Evolutionary conservation across 64 coral and sea anemone species (phyloP), one percentile per base, ranked within the genome.

Genomic region (Acropora tenuis): DNA sequence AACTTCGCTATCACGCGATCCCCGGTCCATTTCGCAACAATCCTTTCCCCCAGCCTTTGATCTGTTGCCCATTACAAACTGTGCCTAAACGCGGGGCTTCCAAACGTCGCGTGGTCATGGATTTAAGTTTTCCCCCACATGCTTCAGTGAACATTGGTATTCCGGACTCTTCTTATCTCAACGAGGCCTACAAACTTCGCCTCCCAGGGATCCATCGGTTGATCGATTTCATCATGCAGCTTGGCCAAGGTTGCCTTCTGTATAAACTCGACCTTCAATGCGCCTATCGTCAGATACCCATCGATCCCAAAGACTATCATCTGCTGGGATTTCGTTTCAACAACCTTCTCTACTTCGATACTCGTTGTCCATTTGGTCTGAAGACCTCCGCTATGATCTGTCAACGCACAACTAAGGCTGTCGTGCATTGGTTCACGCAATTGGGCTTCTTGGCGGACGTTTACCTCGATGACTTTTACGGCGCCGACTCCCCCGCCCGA

Each of bases 81-180:
- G 86, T 74, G 1, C 40, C 40, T 2, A 86, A 86, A 13, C 61
- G 66, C 13, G 83, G 83, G 3, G 72, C 66, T 7, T 47, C 41
- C 4, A 86, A 86, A 71, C 66, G 83, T 2, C 66, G 66, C 1
- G 83, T 86, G 1, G 66, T 86, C 9, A 69, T 72, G 83, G 83
- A 86, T 6, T 46, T 72, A 20, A 86, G 81, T 67, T 69, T 84
- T 15, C 81, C 81, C 18, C 81, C 53, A 47, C 1, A 0, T 15
- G 1, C 0, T 71, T 86, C 83, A 4, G 83, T 86, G 11, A 61
- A 61, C 13, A 7, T 12, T 12, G 41, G 74, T 44, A 86, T 73
- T 16, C 60, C 82, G 1, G 10, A 11, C 1, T 2, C 1, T 15
- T 16, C 40, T 12, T 86, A 86, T 18, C 11, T 86, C 0, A 48